Percentiles rank a stretch among this genome's conserved stretches.
Evolutionary conservation across 2,888 invertebrate genomes (phyloP).

Genomic region (Pteria penguin): DNA sequence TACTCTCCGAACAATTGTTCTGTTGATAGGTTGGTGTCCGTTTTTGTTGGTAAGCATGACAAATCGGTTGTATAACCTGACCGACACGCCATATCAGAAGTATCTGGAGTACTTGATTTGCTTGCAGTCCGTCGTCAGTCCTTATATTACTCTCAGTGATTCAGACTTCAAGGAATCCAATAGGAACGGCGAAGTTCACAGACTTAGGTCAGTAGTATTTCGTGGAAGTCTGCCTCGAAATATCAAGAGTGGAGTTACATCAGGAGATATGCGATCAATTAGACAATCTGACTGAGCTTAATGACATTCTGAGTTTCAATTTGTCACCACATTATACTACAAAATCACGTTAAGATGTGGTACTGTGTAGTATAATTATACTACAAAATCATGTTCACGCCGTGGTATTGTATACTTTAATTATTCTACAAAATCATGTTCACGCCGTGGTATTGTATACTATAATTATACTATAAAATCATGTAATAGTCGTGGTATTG

Average conservation of each 20-base stretch:
- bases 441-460: no score
- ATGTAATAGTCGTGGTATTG: no score
- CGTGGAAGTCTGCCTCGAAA: slow-evolving; percentile 23
- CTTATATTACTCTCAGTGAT: slow-evolving; percentile 47
- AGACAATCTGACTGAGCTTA: slow-evolving; percentile 17
- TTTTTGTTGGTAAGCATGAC: slow-evolving; percentile 30
- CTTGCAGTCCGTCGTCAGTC: slow-evolving; percentile 45
- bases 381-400: no score
- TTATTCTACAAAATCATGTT: no score
- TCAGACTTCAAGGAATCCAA: slow-evolving; percentile 44
- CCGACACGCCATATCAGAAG: not conserved
- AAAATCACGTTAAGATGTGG: no score
- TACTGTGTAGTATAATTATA: no score
- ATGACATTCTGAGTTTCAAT: no score
- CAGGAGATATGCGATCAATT: slow-evolving; percentile 18
- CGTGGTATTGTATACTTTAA: no score
- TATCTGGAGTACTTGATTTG: slow-evolving; percentile 41
- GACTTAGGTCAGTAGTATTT: slow-evolving; percentile 2
- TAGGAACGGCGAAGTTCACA: slow-evolving; percentile 1
- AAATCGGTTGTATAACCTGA: slow-evolving; percentile 23
- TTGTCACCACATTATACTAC: no score
- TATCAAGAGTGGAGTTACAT: slow-evolving; percentile 5
- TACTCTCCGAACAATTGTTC: slow-evolving; percentile 39
- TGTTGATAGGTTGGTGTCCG: slow-evolving; percentile 34
- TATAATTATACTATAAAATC: no score